phyloP scores from a whole-genome alignment of 92 coral and sea anemone species.

The Parazoanthus swiftii region DNA sequence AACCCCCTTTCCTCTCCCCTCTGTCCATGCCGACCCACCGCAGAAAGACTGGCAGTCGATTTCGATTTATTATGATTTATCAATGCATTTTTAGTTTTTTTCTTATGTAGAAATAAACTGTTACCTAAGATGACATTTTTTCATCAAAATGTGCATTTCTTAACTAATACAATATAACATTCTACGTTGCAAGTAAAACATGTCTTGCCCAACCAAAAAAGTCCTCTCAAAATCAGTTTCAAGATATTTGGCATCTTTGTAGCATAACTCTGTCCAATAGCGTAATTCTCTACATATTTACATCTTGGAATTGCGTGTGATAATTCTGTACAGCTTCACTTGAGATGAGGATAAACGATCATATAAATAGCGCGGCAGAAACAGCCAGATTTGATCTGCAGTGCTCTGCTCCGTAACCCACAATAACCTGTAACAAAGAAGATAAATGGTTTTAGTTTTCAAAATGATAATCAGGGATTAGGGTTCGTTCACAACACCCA shows the following conservation, averaged over 20 bases:
- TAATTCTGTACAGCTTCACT: slow-evolving; percentile 33
- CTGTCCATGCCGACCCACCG: too few species aligned
- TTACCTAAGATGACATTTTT: background rate
- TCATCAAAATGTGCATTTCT: background rate
- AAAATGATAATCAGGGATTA: too few species aligned
- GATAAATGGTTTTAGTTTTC: background rate
- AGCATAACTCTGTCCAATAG: slow-evolving; percentile 11
- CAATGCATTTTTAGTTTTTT: background rate
- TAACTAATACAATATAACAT: background rate
- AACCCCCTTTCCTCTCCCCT: too few species aligned
- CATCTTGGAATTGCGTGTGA: slow-evolving; percentile 20
- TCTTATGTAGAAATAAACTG: background rate
- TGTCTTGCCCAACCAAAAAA: background rate
- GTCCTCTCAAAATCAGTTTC: slow-evolving; percentile 22
- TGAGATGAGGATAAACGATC: background rate
- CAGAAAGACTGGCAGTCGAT: background rate
- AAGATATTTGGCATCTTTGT: slow-evolving; percentile 7
- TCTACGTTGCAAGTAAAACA: background rate
- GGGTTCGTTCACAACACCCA: too few species aligned
- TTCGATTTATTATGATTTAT: too few species aligned
- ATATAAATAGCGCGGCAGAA: slow-evolving; percentile 31
- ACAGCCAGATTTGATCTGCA: slow-evolving; percentile 40
- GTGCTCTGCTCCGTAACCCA: slow-evolving; percentile 22
- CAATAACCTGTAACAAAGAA: slow-evolving; percentile 20
- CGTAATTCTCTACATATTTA: slow-evolving; percentile 37